Evolutionary conservation across 2,797 vertebrate genomes (phyloP).

Genomic region (Anguilla marmorata): DNA sequence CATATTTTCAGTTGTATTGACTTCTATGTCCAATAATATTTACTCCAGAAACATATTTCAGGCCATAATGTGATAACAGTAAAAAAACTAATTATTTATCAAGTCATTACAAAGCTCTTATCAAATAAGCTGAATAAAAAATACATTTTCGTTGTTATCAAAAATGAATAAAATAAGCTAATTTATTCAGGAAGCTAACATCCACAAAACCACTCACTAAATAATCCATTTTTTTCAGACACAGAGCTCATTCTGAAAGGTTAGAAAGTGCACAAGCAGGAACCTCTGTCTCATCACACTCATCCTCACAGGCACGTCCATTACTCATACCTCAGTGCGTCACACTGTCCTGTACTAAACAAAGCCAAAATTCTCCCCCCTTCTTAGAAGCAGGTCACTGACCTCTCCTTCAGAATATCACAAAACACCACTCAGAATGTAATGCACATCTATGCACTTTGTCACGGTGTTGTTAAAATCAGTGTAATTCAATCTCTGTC

Average conservation of each 20-base stretch:
- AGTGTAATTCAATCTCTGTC: too few species aligned
- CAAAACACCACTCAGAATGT: background rate
- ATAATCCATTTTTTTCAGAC: background rate
- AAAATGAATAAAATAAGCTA: background rate
- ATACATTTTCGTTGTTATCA: background rate
- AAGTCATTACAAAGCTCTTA: background rate
- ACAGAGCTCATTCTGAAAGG: background rate
- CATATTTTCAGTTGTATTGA: background rate
- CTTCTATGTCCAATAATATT: background rate
- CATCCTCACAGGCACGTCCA: background rate
- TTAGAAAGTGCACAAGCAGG: background rate
- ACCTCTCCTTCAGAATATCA: background rate
- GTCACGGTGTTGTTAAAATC: background rate
- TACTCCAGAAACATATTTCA: background rate
- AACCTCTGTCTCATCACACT: background rate
- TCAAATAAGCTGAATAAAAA: background rate
- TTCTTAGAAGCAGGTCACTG: background rate
- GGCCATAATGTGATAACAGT: background rate
- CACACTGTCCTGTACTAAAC: background rate
- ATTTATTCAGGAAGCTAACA: background rate
- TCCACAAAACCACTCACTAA: background rate
- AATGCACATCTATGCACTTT: background rate
- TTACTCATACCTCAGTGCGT: background rate
- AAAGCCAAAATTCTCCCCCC: background rate
- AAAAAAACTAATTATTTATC: conserved; percentile 9